A percentile compares a stretch with the other conserved stretches of the same genome.
Conservation (phyloP, 2,888 invertebrate genomes). For the Oxyteleia sp. region DNA sequence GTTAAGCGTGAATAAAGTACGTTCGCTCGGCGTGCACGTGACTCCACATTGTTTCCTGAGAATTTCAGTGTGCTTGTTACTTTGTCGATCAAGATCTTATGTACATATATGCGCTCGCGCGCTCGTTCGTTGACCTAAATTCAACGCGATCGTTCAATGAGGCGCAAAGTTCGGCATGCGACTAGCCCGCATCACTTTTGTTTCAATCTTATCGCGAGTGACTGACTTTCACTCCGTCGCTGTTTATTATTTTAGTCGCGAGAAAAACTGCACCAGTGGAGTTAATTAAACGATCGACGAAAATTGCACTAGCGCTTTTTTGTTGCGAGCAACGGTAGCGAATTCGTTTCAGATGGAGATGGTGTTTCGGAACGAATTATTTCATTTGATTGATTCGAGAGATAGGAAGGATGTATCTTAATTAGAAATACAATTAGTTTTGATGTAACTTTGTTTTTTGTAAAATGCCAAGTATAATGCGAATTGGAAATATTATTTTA, state of each 20-base stretch:
- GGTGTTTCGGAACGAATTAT: not conserved
- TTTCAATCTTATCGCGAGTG: slow-evolving; percentile 33
- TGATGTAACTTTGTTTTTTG: no score
- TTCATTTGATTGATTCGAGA: not conserved
- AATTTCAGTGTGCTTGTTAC: slow-evolving; percentile 64
- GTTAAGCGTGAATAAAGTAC: slow-evolving; percentile 66
- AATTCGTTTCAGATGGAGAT: not conserved
- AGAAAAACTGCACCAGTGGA: slow-evolving; percentile 1
- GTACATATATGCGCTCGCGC: slow-evolving; percentile 58
- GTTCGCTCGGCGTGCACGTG: slow-evolving; percentile 61
- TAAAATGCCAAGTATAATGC: no score
- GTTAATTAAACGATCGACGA: slow-evolving; percentile 4
- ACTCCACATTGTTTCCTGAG: slow-evolving; percentile 76
- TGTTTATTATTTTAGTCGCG: slow-evolving; percentile 25
- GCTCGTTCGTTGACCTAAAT: slow-evolving; percentile 80
- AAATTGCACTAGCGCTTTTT: not conserved
- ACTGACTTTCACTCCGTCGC: slow-evolving; percentile 49
- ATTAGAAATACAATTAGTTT: not conserved
- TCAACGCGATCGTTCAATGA: slow-evolving; percentile 67
- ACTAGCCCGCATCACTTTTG: slow-evolving; percentile 61
- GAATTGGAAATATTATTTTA: no score
- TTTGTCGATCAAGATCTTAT: slow-evolving; percentile 67
- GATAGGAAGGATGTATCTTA: not conserved
- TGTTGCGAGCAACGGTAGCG: not conserved
- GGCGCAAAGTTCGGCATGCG: slow-evolving; percentile 61